Evolutionary conservation across 1,140 invertebrate genomes (phyloP), one percentile per base, ranked within the genome.

Genomic region (Bombus confusus): DNA sequence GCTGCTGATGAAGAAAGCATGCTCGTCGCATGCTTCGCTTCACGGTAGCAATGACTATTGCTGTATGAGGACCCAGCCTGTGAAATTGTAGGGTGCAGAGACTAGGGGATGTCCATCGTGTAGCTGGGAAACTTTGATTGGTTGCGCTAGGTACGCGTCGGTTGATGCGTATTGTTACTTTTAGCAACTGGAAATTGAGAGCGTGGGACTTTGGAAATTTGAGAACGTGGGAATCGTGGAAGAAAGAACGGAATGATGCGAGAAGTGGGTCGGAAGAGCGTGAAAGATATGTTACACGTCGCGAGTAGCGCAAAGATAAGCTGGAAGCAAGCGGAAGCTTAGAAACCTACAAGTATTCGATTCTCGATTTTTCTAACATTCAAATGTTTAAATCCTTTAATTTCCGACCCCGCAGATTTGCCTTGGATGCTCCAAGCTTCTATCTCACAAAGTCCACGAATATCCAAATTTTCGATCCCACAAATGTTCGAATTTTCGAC

Each of bases 21-120:
- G 68, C 47, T 31, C 15, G 75, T 77, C 41, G 31, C 77, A 79
- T 18, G 77, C 68, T 71, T 81, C 52, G 79, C 73, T 81, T 81
- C 69, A 57, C 69, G 69, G 69, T 64, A 62, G 47, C 52, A 69
- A 37, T 18, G n/a, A n/a, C 31, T 64, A 13, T 68, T 25, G 43
- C n/a, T 18, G 64, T 15, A 12, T 68, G 13, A 3, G 12, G 25
- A n/a, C 13, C 3, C 12, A 1, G 15, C 9, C 28, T 41, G 31
- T 37, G 62, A 13, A 25, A 79, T 79, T 13, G 41, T 47, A 37
- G 59, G 59, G 37, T n/a, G 1, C 8, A 15, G 62, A 22, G 28
- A 18, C 9, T 1, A 28, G 12, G 64, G 41, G 62, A 68, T 8
- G 62, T 25, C 9, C 18, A 43, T 22, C 25, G 52, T 62, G 37